Percentiles rank a stretch among this genome's conserved stretches.
Conservation (phyloP, 2,113 vertebrate species). For the Lanius ludovicianus region DNA sequence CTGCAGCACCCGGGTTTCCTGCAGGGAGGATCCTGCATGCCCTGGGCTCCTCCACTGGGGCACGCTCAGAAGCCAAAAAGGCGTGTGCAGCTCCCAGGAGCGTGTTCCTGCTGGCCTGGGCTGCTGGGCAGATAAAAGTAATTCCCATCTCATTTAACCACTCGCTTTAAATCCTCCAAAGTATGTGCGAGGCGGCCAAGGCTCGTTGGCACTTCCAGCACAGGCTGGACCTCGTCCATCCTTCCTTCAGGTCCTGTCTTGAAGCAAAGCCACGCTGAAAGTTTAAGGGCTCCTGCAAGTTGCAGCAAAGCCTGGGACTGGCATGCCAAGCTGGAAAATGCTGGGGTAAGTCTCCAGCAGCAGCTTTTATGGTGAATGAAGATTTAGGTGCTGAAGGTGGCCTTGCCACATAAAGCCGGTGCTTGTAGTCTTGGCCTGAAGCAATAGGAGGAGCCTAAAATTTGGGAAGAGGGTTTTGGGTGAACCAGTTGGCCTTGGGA, state of each 20-base stretch:
- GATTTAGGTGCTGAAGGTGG: background rate
- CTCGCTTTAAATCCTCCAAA: background rate
- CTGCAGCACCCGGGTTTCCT: background rate
- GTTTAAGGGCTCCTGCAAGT: background rate
- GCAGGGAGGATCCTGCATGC: background rate
- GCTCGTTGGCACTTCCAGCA: background rate
- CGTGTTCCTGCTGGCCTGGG: slow-evolving; percentile 12
- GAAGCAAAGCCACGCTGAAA: background rate
- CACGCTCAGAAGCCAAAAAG: background rate
- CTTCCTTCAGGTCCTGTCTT: background rate
- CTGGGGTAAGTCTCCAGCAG: background rate
- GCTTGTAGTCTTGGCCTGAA: background rate
- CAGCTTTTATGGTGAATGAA: background rate
- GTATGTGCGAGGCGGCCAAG: background rate
- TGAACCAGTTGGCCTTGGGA: background rate
- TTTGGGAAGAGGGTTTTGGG: background rate
- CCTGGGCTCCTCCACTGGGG: background rate
- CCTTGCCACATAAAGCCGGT: background rate
- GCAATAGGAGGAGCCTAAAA: background rate
- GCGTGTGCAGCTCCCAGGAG: background rate
- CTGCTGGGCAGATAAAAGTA: slow-evolving; percentile 9
- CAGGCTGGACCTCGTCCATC: slow-evolving; percentile 2
- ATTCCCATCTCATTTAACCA: background rate
- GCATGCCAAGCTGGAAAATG: background rate
- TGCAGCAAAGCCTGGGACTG: background rate